phyloP scores from a whole-genome alignment of 2,113 vertebrate species.

The Neodontobutis hainanensis region DNA sequence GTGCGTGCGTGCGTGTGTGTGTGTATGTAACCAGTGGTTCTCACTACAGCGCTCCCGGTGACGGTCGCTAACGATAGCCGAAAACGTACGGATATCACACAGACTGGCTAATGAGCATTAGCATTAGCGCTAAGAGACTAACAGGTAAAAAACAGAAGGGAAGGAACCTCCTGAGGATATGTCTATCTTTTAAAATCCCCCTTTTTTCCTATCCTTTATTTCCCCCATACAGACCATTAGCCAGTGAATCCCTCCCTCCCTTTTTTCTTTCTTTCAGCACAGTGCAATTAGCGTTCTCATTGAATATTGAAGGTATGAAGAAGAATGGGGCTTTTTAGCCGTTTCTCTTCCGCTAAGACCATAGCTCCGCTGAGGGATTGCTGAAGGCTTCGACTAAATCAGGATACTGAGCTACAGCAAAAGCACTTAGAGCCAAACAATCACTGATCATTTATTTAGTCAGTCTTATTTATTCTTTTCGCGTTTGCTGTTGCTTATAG shows the following conservation, averaged over 20 bases:
- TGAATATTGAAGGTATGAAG: constrained; percentile 83
- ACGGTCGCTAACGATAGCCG: constrained; percentile 58
- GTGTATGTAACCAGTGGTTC: constrained; percentile 49
- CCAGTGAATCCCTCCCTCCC: constrained; percentile 65
- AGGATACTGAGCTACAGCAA: constrained; percentile 74
- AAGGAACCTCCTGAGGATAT: constrained; percentile 82
- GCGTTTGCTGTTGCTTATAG: constrained; percentile 64
- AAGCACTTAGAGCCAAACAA: constrained; percentile 77
- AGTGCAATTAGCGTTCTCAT: constrained; percentile 79
- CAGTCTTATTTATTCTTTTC: constrained; percentile 77
- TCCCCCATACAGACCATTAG: constrained; percentile 75
- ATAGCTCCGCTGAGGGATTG: constrained; percentile 70
- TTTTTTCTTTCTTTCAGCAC: constrained; percentile 67
- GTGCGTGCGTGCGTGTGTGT: neutral
- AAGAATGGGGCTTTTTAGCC: constrained; percentile 81
- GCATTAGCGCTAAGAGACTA: constrained; percentile 72
- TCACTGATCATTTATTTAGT: constrained; percentile 81
- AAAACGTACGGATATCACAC: constrained; percentile 73
- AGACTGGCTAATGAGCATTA: constrained; percentile 82
- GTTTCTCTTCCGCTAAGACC: constrained; percentile 78
- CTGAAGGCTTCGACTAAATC: constrained; percentile 76
- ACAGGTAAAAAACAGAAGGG: constrained; percentile 71
- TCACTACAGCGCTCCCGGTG: constrained; percentile 66
- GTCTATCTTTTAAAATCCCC: constrained; percentile 75
- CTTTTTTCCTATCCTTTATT: constrained; percentile 60